Evolutionary conservation across 2,888 invertebrate species (phyloP), one percentile per base, ranked within the genome.

Genomic region (Anaspis maculata): DNA sequence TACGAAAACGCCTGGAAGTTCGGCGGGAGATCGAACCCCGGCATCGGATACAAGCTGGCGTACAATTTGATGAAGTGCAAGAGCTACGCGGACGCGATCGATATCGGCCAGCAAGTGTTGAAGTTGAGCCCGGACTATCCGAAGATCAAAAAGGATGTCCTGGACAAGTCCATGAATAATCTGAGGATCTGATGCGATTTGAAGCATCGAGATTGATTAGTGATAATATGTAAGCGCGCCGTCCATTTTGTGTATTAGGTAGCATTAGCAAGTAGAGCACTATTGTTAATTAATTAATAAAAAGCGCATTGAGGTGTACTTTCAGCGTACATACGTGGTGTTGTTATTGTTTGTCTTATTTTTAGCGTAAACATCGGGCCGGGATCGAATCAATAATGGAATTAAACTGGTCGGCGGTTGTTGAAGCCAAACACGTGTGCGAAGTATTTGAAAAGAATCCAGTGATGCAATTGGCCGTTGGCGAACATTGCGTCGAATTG

Each of bases 41-140:
- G 80, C 1, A 76, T 95, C 22, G 96, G 96, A 0, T 95, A 87
- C 63, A 96, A 94, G 63, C 68, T 97, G 15, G 94, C 94, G 0
- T 89, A 88, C 60, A 86, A 88, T 48, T 82, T 86, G 52, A 76
- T 96, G 66, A 97, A 96, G 59, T 81, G 83, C 7, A 94, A 91
- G 63, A 71, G 72, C 36, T 83, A 82, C 62, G 89, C 92, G 0
- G 90, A 94, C 52, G 92, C 96, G 11, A 90, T 97, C 38, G 88
- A 94, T 46, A 79, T 87, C 0, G 89, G 90, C 44, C 83, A 91
- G 45, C 78, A 86, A 53, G 84, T 95, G 6, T 63, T 94, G 23
- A 77, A 76, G 46, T 69, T 76, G 14, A 84, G 83, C 61, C 89
- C 94, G 0, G 88, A 91, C 42, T 95, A 92, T 64, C 85, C 90